Evolutionary conservation across 2,797 vertebrate genomes (phyloP).

Genomic region (Valencia hispanica): DNA sequence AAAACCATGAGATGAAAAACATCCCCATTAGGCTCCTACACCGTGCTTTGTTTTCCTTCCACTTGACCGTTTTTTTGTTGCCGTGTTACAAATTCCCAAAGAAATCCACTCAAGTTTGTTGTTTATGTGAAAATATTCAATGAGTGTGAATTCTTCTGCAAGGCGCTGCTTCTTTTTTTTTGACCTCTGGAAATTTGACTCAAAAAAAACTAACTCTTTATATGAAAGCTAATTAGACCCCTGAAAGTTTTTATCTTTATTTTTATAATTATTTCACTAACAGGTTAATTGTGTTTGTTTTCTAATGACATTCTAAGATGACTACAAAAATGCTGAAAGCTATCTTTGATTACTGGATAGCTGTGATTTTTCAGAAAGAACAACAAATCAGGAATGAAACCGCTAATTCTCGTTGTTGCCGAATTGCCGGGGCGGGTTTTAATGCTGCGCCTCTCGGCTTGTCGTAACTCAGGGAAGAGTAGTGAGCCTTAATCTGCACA

Average conservation of each 20-base stretch:
- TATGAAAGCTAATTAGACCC: too few species aligned
- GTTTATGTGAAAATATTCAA: background rate
- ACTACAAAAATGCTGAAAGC: background rate
- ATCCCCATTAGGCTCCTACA: too few species aligned
- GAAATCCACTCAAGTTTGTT: background rate
- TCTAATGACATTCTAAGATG: background rate
- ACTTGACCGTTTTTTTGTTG: background rate
- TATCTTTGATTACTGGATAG: background rate
- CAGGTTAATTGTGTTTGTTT: background rate
- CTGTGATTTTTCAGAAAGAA: background rate
- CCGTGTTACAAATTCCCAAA: background rate
- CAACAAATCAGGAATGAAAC: background rate
- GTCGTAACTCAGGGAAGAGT: slow-evolving; percentile 13
- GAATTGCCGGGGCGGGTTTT: background rate
- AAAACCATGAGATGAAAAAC: too few species aligned
- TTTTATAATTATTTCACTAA: background rate
- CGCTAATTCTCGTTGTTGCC: background rate
- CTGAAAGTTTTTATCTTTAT: background rate
- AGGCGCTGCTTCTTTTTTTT: too few species aligned
- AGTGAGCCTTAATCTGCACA: slow-evolving; percentile 20
- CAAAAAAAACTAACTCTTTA: too few species aligned
- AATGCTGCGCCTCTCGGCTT: background rate
- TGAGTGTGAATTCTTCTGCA: background rate
- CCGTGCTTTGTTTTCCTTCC: too few species aligned
- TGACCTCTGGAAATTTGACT: too few species aligned